Conservation (phyloP, 2,113 vertebrate species). For the Mus musculus region DNA sequence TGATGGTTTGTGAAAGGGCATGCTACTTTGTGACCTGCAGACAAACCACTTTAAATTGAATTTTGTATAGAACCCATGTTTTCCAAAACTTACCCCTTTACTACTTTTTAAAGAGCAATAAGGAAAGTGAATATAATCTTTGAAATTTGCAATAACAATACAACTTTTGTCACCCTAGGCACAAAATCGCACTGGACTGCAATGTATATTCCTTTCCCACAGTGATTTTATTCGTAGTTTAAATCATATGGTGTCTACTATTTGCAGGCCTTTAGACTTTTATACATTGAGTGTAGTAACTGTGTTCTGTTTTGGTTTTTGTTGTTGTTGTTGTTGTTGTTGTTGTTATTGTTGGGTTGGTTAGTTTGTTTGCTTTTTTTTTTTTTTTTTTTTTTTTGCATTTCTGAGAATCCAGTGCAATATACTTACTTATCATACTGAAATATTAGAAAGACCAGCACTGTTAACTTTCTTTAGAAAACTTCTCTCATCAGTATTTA, state of each 20-base stretch:
- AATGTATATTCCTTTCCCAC: background rate
- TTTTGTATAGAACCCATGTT: background rate
- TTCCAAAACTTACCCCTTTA: background rate
- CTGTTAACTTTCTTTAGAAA: conserved; percentile 58
- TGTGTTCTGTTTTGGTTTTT: background rate
- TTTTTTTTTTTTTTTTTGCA: background rate
- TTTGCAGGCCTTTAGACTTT: background rate
- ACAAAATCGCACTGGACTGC: background rate
- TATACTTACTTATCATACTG: background rate
- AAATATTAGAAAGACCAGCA: background rate
- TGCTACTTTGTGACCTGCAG: background rate
- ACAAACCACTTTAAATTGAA: conserved; percentile 6
- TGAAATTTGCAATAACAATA: background rate
- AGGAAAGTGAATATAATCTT: background rate
- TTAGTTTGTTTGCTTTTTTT: no score
- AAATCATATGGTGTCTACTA: background rate
- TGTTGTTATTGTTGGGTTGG: no score
- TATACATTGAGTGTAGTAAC: background rate
- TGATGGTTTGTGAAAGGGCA: background rate
- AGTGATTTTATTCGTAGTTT: background rate
- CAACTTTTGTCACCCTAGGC: background rate
- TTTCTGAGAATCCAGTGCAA: background rate
- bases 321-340: background rate
- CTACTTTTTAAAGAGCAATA: conserved; percentile 4
- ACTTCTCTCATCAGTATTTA: conserved; percentile 44